These are phyloP conservation scores for Rhinopomastus cyanomelas DNA, from an alignment of 2,113 vertebrate genomes.

Conservation along the genomic window DNA sequence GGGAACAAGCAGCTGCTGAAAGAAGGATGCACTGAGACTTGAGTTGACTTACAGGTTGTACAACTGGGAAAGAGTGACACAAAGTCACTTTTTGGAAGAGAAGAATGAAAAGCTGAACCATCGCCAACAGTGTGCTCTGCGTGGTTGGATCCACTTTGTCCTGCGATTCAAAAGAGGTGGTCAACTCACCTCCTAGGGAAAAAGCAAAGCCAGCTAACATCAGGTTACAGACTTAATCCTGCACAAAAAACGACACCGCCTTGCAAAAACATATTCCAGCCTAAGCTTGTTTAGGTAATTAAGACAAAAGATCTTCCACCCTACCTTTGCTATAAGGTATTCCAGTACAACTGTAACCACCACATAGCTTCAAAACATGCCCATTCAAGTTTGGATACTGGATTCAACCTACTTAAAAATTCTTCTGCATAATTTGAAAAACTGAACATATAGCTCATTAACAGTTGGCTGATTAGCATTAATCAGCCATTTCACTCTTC, in stretches of 20 bases:
- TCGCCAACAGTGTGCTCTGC: background rate
- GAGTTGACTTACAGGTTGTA: background rate
- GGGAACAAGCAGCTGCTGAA: background rate
- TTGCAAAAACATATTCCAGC: constrained; percentile 36
- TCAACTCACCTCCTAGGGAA: background rate
- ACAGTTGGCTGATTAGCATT: background rate
- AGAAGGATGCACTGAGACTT: background rate
- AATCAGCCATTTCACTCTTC: background rate
- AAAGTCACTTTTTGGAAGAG: background rate
- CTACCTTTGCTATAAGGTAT: constrained; percentile 43
- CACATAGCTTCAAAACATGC: constrained; percentile 54
- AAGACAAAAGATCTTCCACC: constrained; percentile 40
- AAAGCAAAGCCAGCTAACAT: background rate
- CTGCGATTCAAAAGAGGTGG: background rate
- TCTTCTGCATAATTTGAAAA: constrained; percentile 44
- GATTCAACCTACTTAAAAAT: constrained; percentile 26
- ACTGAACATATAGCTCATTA: constrained; percentile 24
- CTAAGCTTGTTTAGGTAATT: constrained; percentile 60
- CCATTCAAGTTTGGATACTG: constrained; percentile 45
- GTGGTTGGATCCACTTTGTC: background rate
- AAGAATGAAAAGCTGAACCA: background rate
- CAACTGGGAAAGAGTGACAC: background rate
- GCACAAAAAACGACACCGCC: background rate
- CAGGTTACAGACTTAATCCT: constrained; percentile 15
- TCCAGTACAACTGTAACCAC: background rate